Percentiles rank a stretch among this genome's conserved stretches.
Conservation (phyloP, 2,113 vertebrate species). For the Xiphophorus hellerii region DNA sequence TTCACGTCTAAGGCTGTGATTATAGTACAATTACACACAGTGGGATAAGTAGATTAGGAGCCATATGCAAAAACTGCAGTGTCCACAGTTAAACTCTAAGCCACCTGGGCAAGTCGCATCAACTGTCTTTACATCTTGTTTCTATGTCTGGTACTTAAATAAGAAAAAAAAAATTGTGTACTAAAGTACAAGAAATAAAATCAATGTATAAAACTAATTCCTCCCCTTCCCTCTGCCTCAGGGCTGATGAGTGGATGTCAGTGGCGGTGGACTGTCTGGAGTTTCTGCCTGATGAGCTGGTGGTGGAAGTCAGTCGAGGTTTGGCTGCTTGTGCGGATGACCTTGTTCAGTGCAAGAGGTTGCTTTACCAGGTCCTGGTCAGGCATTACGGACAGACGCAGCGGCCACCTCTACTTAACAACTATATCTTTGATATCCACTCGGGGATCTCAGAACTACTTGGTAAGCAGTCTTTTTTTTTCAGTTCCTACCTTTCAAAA, state of each 20-base stretch:
- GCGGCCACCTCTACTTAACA: constrained; percentile 86
- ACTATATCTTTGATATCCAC: constrained; percentile 91
- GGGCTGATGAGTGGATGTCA: constrained; percentile 93
- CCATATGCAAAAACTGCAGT: not conserved
- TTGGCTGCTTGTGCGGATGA: constrained; percentile 84
- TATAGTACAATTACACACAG: not conserved
- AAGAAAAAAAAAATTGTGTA: not conserved
- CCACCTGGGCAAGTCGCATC: not conserved
- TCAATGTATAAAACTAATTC: not conserved
- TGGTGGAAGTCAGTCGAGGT: constrained; percentile 92
- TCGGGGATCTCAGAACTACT: constrained; percentile 92
- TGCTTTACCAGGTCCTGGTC: constrained; percentile 87
- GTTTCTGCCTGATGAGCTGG: constrained; percentile 90
- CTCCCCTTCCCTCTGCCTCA: constrained; percentile 50
- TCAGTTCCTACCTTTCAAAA: no score
- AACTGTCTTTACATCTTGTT: not conserved
- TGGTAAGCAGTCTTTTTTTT: constrained; percentile 78
- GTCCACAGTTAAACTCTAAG: not conserved
- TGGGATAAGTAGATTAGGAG: constrained; percentile 9
- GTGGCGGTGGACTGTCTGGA: constrained; percentile 93
- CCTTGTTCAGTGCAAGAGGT: constrained; percentile 82
- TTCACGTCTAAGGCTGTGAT: not conserved
- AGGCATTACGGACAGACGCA: constrained; percentile 85
- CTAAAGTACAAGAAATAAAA: not conserved
- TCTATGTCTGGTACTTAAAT: not conserved